phyloP scores from a whole-genome alignment of 2,113 vertebrate genomes.

The Oxyura jamaicensis region DNA sequence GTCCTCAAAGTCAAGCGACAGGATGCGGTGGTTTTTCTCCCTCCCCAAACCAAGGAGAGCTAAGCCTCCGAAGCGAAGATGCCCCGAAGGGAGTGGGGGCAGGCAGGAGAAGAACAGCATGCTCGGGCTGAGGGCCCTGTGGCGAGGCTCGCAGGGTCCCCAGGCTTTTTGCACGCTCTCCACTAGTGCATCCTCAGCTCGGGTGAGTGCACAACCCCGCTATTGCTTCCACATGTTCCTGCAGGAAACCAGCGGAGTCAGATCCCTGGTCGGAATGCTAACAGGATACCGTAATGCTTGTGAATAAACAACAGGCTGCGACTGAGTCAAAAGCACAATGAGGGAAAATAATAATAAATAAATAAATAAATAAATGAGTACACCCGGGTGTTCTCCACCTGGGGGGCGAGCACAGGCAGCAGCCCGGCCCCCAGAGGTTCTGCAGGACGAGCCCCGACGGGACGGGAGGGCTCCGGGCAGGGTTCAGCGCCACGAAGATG shows the following conservation, averaged over 20 bases:
- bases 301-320: slow-evolving; percentile 65
- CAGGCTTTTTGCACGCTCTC: slow-evolving; percentile 1
- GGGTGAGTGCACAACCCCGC: slow-evolving; percentile 71
- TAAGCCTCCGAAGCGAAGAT: not conserved
- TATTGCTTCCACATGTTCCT: slow-evolving; percentile 98
- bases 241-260: slow-evolving; percentile 81
- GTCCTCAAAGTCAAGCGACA: not conserved
- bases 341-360: not conserved
- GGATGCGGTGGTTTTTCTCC: not conserved
- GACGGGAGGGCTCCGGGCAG: too few species aligned
- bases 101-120: not conserved
- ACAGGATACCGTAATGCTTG: slow-evolving; percentile 80
- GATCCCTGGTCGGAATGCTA: slow-evolving; percentile 86
- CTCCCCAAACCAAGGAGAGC: not conserved
- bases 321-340: not conserved
- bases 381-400: not conserved
- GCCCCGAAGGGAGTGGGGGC: not conserved
- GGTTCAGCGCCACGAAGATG: not conserved
- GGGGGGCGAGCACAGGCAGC: not conserved
- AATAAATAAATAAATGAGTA: not conserved
- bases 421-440: not conserved
- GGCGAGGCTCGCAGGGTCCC: not conserved
- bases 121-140: not conserved
- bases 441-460: not conserved
- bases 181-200: slow-evolving; percentile 68